These are phyloP conservation scores for Tetrao urogallus DNA, from an alignment of 2,113 vertebrate genomes.

Conservation along the genomic window DNA sequence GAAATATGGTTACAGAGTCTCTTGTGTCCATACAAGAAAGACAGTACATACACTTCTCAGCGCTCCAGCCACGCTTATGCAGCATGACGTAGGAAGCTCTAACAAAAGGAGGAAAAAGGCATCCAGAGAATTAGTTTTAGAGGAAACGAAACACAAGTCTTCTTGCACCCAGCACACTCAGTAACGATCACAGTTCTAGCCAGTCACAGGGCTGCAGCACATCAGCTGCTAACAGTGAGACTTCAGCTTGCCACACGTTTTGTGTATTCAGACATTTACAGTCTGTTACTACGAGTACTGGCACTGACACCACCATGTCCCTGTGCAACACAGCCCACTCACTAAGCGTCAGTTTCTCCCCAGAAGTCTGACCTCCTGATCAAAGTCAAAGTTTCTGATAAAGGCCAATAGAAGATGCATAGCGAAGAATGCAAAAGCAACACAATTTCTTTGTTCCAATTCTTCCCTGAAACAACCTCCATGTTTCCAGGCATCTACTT, in stretches of 20 bases:
- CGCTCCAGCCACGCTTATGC: background rate
- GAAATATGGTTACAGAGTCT: background rate
- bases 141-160: background rate
- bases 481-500: background rate
- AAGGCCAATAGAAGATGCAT: background rate
- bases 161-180: background rate
- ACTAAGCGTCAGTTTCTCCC: background rate
- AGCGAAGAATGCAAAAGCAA: background rate
- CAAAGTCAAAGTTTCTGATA: background rate
- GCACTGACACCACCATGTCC: background rate
- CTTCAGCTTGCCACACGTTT: background rate
- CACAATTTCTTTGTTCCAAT: background rate
- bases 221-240: background rate
- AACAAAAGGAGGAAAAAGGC: background rate
- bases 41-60: background rate
- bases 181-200: background rate
- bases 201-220: background rate
- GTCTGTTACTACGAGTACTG: background rate
- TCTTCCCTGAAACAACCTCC: background rate
- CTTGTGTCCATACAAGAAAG: background rate
- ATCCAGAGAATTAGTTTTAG: background rate
- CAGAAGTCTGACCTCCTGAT: background rate
- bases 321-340: background rate
- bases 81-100: background rate
- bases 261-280: rapidly evolving